Conservation (phyloP, 2,888 invertebrate species). For the Podotricha telesiphe region DNA sequence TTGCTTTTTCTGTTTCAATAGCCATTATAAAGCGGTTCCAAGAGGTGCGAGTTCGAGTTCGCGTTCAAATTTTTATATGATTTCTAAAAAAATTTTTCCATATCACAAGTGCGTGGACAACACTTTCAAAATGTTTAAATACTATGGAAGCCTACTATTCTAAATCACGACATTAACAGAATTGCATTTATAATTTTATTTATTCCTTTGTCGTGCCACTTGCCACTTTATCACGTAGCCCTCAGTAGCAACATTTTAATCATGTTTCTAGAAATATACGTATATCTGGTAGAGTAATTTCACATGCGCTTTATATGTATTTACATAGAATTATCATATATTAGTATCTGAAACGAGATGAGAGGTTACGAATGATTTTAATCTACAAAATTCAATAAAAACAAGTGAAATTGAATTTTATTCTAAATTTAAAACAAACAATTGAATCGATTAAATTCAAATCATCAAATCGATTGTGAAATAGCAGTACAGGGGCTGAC, state of each 20-base stretch:
- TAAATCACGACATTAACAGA: too few relatives aligned
- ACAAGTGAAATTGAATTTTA: neutral
- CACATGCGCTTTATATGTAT: slow-evolving; percentile 66
- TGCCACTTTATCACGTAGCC: neutral
- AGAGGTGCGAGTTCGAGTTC: too few relatives aligned
- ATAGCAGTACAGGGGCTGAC: too few relatives aligned
- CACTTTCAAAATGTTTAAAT: too few relatives aligned
- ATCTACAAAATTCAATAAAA: neutral
- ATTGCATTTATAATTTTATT: too few relatives aligned
- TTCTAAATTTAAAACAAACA: neutral
- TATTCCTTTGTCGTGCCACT: too few relatives aligned
- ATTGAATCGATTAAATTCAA: neutral
- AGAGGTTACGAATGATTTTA: neutral
- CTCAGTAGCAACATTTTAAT: slow-evolving; percentile 40
- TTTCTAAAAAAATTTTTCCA: too few relatives aligned
- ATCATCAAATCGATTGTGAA: too few relatives aligned
- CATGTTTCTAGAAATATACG: slow-evolving; percentile 41
- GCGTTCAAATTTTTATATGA: too few relatives aligned
- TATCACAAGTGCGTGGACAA: too few relatives aligned
- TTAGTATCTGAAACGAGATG: slow-evolving; percentile 20
- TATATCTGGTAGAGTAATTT: slow-evolving; percentile 46
- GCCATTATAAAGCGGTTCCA: neutral
- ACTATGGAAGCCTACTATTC: too few relatives aligned
- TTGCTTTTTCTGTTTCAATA: too few relatives aligned
- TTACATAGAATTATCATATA: slow-evolving; percentile 46